Conservation (phyloP, 2,888 invertebrate genomes). For the Aproaerema taeniolella region DNA sequence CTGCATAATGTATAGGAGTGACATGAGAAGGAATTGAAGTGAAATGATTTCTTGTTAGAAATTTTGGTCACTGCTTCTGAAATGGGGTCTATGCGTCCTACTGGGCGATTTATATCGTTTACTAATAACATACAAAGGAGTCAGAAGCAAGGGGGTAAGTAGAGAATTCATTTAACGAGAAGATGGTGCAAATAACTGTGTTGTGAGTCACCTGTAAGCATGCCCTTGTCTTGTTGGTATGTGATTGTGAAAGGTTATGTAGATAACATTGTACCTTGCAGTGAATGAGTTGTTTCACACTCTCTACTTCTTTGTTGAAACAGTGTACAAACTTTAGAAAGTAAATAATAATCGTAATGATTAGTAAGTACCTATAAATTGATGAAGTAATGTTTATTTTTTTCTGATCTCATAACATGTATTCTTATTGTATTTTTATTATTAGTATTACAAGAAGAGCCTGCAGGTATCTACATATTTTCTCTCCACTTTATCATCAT, state of each 20-base stretch:
- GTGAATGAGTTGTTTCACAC: background rate
- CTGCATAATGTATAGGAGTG: constrained; percentile 34
- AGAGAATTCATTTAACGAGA: constrained; percentile 13
- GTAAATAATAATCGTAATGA: too few species aligned
- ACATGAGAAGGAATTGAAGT: constrained; percentile 20
- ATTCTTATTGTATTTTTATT: too few species aligned
- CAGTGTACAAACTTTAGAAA: too few species aligned
- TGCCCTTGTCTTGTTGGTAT: constrained; percentile 29
- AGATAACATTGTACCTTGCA: background rate
- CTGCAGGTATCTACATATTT: too few species aligned
- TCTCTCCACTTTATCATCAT: too few species aligned
- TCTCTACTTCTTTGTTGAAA: background rate
- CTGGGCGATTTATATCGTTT: constrained; percentile 78
- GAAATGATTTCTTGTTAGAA: constrained; percentile 45
- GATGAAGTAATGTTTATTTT: too few species aligned
- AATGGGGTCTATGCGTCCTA: constrained; percentile 81
- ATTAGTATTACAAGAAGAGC: too few species aligned
- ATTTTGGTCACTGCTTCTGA: constrained; percentile 29
- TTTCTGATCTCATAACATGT: too few species aligned
- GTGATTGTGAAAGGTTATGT: constrained; percentile 9
- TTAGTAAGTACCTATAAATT: too few species aligned
- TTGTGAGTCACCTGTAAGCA: constrained; percentile 38
- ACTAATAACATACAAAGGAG: constrained; percentile 78
- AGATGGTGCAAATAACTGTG: constrained; percentile 32
- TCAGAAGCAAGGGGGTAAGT: constrained; percentile 73